Conservation (phyloP, 2,888 invertebrate species). For the Lasius fuliginosus region DNA sequence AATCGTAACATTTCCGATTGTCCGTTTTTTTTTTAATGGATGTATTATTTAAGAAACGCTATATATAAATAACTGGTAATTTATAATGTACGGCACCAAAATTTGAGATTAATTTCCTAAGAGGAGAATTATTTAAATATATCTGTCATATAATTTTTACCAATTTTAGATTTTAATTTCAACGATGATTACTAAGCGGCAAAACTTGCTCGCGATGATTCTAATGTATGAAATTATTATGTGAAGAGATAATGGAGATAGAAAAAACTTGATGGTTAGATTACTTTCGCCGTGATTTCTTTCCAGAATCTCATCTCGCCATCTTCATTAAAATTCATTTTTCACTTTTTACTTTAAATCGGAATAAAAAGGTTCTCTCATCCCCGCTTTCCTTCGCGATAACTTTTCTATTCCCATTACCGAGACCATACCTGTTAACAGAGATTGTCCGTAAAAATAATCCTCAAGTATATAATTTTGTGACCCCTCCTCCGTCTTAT, state of each 20-base stretch:
- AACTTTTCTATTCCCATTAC: constrained; percentile 35
- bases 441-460: constrained; percentile 17
- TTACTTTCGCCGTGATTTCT: constrained; percentile 33
- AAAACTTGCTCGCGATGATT: background rate
- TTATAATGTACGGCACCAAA: background rate
- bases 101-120: background rate
- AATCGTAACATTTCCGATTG: background rate
- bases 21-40: background rate
- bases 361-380: constrained; percentile 37
- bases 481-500: background rate
- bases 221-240: constrained; percentile 22
- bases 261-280: constrained; percentile 2
- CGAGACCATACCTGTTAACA: constrained; percentile 23
- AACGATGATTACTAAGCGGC: background rate
- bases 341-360: constrained; percentile 43
- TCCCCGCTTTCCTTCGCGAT: constrained; percentile 3
- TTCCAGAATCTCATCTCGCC: constrained; percentile 17
- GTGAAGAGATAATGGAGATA: constrained; percentile 22
- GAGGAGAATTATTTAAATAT: background rate
- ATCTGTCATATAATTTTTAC: background rate
- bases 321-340: constrained; percentile 51
- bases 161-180: background rate
- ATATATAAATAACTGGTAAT: background rate
- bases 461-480: constrained; percentile 14
- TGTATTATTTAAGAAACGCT: background rate